Evolutionary conservation across 2,113 vertebrate genomes (phyloP), one percentile per base, ranked within the genome.

Genomic region (Lethenteron camtschaticum): DNA sequence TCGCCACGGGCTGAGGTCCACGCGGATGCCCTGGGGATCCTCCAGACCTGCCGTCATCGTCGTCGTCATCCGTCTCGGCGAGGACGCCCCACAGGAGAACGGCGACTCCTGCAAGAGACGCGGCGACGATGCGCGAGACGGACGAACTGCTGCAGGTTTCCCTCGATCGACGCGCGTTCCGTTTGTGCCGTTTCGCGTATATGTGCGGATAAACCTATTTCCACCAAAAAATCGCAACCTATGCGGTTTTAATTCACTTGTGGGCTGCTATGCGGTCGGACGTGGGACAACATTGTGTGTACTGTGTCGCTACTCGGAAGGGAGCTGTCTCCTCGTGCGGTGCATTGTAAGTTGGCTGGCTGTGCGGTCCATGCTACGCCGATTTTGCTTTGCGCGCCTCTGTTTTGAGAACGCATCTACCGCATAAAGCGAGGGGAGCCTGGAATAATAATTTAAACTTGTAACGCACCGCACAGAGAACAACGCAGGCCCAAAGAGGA

Each of bases 41-140:
- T 41, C 41, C 41, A 41, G 5, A 41, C 41, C 41, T 41, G 41
- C 85, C 87, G 79, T 87, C n/a, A n/a, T n/a, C 88, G 2, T 87
- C 77, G 58, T 77, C 84, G 60, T 87, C 88, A 70, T 95, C 90
- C 76, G 84, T 75, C 68, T 92, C 91, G 41, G 91, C 87, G 73
- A 97, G 82, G 72, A 94, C 87, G 71, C 88, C 88, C 94, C 91
- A 97, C 63, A 96, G 83, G 73, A 97, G 79, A 8, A 87, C 78
- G 71, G 94, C 87, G 74, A 85, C 81, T 76, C 94, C 94, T 97
- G 79, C 73, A 75, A 75, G 75, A 56, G 75, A 74, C 41, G 41
- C 41, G 41, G 41, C 41, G 41, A 41, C 41, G 41, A 41, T 41
- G 41, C 41, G 41, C 75, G 73, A 9, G 9, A 3, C 68, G 58